Base-by-base conservation (phyloP, 1,140 invertebrate genomes). In the Dendroctonus ponderosae region DNA sequence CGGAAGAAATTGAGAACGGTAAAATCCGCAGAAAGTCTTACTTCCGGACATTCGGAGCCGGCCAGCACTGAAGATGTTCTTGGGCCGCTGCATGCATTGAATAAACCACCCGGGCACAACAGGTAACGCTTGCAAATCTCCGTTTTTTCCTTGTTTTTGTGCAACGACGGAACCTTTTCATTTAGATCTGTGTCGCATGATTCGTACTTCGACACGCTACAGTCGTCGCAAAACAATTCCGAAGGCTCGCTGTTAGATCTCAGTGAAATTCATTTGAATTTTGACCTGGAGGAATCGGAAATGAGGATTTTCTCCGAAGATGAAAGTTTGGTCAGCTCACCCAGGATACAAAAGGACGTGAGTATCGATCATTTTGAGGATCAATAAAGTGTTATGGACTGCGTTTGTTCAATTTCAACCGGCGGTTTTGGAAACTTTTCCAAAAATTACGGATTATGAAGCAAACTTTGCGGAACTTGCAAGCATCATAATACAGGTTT, bases 281-380 rank as follows among this genome's bases (percentile, higher is more conserved):
- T 93, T 71, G 90, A 92, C 66, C 84, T 91, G 9, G 91, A 93
- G 72, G 91, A 94, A 74, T 82, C 89, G 1, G 91, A 94, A 79
- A 89, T 91, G 85, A 84, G 89, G 72, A 92, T 93, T 80, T 91
- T 93, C 76, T 91, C 89, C 8, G 91, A 92, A 74, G 91, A 92
- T 76, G 91, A 93, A 70, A 87, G 87, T 46, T 66, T 86, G 48
- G 82, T 85, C 7, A 82, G 82, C 44, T 83, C 82, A 0, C 83
- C 83, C 6, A 76, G 80, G 46, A 76, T 83, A 26, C 80, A 81
- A 54, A 82, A 80, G 60, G 81, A 83, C 64, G 71, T 74, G 62
- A 73, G 67, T 67, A 15, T 56, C 11, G 8, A n/a, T n/a, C n/a
- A n/a, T n/a, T n/a, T n/a, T n/a, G n/a, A n/a, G n/a, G n/a, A n/a